These are phyloP conservation scores for Corythornis cristatus DNA, from an alignment of 2,113 vertebrate species.

Conservation along the genomic window DNA sequence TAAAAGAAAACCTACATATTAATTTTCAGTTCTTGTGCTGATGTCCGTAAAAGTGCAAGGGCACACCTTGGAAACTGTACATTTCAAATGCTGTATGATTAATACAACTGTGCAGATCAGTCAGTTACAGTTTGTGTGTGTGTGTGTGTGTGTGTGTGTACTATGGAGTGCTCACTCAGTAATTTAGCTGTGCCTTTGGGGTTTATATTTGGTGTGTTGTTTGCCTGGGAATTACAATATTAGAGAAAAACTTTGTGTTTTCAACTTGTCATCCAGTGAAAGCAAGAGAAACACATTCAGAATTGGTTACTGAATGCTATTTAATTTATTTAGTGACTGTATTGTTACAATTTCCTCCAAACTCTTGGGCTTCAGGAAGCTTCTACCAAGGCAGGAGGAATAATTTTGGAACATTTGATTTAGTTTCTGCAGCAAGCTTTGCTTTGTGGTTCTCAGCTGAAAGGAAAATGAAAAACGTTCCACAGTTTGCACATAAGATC, in stretches of 20 bases:
- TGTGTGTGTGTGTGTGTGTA: too few relatives aligned
- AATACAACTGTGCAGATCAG: background rate
- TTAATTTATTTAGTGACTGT: background rate
- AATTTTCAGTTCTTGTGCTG: background rate
- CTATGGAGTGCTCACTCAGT: background rate
- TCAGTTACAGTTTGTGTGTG: background rate
- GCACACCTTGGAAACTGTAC: background rate
- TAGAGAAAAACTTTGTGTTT: background rate
- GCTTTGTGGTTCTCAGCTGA: background rate
- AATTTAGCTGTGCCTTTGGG: background rate
- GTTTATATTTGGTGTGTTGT: background rate
- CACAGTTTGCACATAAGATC: background rate
- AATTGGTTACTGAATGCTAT: background rate
- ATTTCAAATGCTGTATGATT: accelerated
- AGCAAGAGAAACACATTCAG: background rate
- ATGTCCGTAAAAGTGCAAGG: background rate
- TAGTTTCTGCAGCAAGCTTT: background rate
- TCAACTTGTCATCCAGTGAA: background rate
- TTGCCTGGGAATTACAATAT: background rate
- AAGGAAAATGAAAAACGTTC: background rate
- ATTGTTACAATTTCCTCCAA: background rate
- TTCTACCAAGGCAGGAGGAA: background rate
- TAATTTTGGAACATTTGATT: background rate
- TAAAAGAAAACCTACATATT: background rate
- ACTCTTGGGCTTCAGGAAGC: background rate